A percentile compares a stretch with the other conserved stretches of the same genome.
phyloP scores from a whole-genome alignment of 2,113 vertebrate species.

The Gambusia affinis region DNA sequence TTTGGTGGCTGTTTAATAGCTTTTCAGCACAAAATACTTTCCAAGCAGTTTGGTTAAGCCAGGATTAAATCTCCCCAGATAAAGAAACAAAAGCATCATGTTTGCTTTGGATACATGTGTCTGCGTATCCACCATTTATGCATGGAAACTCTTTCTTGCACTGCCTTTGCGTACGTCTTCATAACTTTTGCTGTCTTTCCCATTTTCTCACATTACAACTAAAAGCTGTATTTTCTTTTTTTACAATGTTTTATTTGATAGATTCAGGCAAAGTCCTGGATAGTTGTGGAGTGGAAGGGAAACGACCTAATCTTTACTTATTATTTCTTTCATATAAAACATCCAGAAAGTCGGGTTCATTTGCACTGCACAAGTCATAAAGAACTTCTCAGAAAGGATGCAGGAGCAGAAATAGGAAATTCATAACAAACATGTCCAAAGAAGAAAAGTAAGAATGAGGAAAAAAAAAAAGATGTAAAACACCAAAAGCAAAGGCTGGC shows the following conservation, averaged over 20 bases:
- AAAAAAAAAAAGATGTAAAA: not conserved
- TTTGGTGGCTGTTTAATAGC: not conserved
- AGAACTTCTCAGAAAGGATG: not conserved
- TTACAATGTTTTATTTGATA: no score
- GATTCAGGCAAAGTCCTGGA: no score
- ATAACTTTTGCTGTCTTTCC: not conserved
- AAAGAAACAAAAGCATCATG: not conserved
- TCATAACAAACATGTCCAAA: not conserved
- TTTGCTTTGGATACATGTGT: not conserved
- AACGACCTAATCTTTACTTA: not conserved
- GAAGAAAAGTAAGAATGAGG: not conserved
- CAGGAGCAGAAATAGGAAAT: not conserved
- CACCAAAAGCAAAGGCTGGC: no score
- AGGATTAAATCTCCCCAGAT: not conserved
- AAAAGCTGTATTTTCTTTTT: no score
- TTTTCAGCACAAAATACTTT: constrained; percentile 4
- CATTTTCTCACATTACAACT: not conserved
- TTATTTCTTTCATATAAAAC: no score
- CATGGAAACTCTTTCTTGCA: not conserved
- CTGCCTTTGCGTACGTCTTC: not conserved
- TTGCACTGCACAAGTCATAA: not conserved
- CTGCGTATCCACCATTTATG: not conserved
- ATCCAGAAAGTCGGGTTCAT: not conserved
- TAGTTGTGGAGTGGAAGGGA: not conserved
- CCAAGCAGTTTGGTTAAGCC: not conserved